phyloP scores from a whole-genome alignment of 37 sponge, comb jelly and placozoan species.

The Axinella damicornis region DNA sequence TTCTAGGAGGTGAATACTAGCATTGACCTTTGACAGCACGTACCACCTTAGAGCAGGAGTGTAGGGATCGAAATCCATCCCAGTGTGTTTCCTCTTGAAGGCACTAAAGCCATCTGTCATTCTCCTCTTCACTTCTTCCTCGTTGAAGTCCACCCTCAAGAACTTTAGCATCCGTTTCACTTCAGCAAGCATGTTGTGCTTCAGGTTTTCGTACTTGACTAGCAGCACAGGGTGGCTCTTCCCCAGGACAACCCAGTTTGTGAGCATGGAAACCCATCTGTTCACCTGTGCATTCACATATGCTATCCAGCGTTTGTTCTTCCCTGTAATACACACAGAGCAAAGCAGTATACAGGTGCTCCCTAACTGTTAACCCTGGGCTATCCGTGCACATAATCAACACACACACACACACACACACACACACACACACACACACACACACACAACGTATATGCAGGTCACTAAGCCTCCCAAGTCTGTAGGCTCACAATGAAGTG shows the following conservation, averaged over 20 bases:
- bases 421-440: too few species aligned
- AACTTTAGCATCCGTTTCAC: constrained; percentile 57
- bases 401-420: too few species aligned
- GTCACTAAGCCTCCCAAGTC: too few species aligned
- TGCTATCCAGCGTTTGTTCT: constrained; percentile 15
- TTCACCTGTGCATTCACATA: constrained; percentile 8
- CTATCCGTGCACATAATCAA: too few species aligned
- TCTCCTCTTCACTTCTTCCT: constrained; percentile 17
- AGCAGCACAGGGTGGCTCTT: constrained; percentile 32
- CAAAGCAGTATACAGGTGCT: too few species aligned
- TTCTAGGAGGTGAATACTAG: not conserved
- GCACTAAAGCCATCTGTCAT: constrained; percentile 4
- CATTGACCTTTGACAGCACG: not conserved
- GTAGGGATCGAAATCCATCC: constrained; percentile 34
- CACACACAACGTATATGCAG: too few species aligned
- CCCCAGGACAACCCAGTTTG: constrained; percentile 17
- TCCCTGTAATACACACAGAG: constrained; percentile 12
- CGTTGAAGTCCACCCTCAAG: constrained; percentile 34
- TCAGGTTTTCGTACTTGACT: constrained; percentile 58
- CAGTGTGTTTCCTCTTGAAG: constrained; percentile 11
- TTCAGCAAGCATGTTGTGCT: constrained; percentile 5
- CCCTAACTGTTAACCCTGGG: too few species aligned
- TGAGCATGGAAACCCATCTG: constrained; percentile 7
- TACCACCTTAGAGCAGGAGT: constrained; percentile 13
- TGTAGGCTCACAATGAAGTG: too few species aligned